Conservation (phyloP, 2,888 invertebrate genomes). For the Eulithis prunata region DNA sequence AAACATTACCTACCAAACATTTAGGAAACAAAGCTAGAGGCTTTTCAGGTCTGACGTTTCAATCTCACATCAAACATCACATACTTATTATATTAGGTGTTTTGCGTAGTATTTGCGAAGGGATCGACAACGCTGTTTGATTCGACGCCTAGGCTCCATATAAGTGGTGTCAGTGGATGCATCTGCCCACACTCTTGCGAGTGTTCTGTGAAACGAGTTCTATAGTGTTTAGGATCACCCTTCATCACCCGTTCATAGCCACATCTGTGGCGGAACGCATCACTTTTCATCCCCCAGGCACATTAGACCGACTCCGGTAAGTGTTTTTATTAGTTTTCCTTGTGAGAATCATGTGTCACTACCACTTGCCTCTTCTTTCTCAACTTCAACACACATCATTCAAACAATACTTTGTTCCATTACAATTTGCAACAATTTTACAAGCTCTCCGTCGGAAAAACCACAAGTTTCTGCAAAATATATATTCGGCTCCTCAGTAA, state of each 20-base stretch:
- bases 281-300: slow-evolving; percentile 57
- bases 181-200: slow-evolving; percentile 68
- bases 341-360: too few species aligned
- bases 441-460: neutral
- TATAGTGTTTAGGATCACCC: slow-evolving; percentile 71
- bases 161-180: slow-evolving; percentile 50
- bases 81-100: slow-evolving; percentile 54
- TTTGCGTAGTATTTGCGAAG: slow-evolving; percentile 73
- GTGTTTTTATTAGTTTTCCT: slow-evolving; percentile 39
- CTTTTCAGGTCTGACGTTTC: slow-evolving; percentile 47
- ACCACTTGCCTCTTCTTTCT: too few species aligned
- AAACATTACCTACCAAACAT: neutral
- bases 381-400: too few species aligned
- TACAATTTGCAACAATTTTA: too few species aligned
- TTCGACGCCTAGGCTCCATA: slow-evolving; percentile 60
- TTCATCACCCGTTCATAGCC: slow-evolving; percentile 75
- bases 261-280: slow-evolving; percentile 75
- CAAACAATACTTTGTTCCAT: too few species aligned
- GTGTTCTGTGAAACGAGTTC: slow-evolving; percentile 65
- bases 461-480: neutral
- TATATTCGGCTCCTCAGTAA: neutral
- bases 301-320: slow-evolving; percentile 66
- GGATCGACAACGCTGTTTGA: slow-evolving; percentile 64
- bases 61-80: slow-evolving; percentile 73
- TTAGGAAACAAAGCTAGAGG: slow-evolving; percentile 27